Percentiles rank a stretch among this genome's conserved stretches.
phyloP scores from a whole-genome alignment of 2,797 vertebrate species.

The Notamacropus eugenii region DNA sequence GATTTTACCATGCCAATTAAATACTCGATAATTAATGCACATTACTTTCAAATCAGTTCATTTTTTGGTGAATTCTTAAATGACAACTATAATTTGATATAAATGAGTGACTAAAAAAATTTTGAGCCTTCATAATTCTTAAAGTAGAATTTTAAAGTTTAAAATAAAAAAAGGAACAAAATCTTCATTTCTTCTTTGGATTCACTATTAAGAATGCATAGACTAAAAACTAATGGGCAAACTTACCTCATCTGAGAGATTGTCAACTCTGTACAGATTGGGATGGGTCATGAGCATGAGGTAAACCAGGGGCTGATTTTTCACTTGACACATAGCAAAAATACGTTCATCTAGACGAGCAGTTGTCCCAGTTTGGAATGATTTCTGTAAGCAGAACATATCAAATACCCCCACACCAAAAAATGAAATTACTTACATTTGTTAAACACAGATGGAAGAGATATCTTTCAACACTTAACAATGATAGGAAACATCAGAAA shows the following conservation, averaged over 20 bases:
- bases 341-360: constrained; percentile 94
- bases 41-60: constrained; percentile 26
- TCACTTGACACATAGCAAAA: constrained; percentile 96
- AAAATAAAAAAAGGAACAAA: background rate
- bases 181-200: constrained; percentile 34
- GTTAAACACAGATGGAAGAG: constrained; percentile 8
- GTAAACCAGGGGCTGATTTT: constrained; percentile 94
- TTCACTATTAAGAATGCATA: constrained; percentile 16
- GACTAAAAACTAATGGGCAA: constrained; percentile 39
- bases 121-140: constrained; percentile 10
- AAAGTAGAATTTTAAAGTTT: constrained; percentile 45
- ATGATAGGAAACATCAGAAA: constrained; percentile 44
- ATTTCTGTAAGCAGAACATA: constrained; percentile 87
- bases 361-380: constrained; percentile 94
- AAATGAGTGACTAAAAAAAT: constrained; percentile 42
- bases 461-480: constrained; percentile 28
- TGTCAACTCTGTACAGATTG: constrained; percentile 92
- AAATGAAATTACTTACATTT: constrained; percentile 37
- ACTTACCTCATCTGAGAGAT: constrained; percentile 93
- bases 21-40: background rate
- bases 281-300: constrained; percentile 96
- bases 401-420: background rate
- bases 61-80: constrained; percentile 15
- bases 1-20: background rate
- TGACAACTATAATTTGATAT: constrained; percentile 16